These are phyloP conservation scores for Pentalonia nigronervosa DNA, from an alignment of 1,140 invertebrate species.

Conservation along the genomic window DNA sequence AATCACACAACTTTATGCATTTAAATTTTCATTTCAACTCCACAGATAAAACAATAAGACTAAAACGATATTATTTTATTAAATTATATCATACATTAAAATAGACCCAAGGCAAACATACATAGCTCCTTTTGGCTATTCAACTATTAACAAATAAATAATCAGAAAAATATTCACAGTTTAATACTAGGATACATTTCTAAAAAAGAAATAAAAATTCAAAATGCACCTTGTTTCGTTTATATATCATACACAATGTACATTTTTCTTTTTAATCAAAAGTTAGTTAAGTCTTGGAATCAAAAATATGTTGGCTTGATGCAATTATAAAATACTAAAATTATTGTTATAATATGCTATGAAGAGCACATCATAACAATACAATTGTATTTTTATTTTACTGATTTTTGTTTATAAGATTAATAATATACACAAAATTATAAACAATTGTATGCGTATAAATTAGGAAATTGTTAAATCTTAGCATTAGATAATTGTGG, in stretches of 20 bases:
- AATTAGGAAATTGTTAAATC: neutral
- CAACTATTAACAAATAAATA: conserved; percentile 47
- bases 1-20: conserved; percentile 24
- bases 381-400: neutral
- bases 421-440: conserved; percentile 18
- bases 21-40: conserved; percentile 31
- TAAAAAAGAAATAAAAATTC: conserved; percentile 57
- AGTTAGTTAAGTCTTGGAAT: conserved; percentile 42
- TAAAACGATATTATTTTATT: conserved; percentile 40
- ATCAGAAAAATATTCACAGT: conserved; percentile 53
- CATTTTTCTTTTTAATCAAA: conserved; percentile 38
- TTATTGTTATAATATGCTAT: neutral
- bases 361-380: neutral
- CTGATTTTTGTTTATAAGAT: neutral
- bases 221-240: conserved; percentile 57
- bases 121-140: neutral
- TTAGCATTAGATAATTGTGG: neutral
- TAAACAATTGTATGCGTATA: conserved; percentile 1
- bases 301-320: neutral
- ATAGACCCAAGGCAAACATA: conserved; percentile 31
- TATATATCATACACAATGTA: conserved; percentile 57
- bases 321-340: neutral
- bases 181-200: conserved; percentile 55
- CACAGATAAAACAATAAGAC: conserved; percentile 30
- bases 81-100: conserved; percentile 28